Base-by-base conservation (phyloP, 2,888 invertebrate species). In the Melanostoma mellinum region DNA sequence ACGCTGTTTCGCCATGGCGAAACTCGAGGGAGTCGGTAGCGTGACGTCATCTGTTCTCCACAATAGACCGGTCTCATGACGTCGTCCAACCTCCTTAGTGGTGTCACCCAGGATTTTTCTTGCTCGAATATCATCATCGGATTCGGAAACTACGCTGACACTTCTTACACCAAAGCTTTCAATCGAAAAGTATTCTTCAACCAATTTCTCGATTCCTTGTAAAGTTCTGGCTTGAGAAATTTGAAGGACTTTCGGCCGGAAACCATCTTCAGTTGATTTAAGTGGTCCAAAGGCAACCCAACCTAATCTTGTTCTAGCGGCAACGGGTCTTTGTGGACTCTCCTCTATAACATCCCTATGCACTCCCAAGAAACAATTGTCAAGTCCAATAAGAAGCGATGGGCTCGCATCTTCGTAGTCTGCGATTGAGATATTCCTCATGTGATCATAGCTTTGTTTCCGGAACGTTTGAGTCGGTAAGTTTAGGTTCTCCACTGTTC, bases 1-100 rank as follows among this genome's bases (percentile, higher is more conserved):
- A 33, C 86, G 63, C 38, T 74, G 52, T 30, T 69, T 56, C 2
- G 85, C 85, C 78, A 84, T 85, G 10, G 44, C 42, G 4, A 73
- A 85, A 40, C 77, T 82, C n/a, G 9, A 42, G 6, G 42, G n/a
- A 20, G 56, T 20, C 10, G 85, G 86, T 3, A 85, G 36, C 0
- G 40, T 4, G 30, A n/a, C 32, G 38, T 32, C 20, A 8, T 38
- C 68, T 10, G 35, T 9, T 3, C 32, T 46, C 40, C 53, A 68
- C 20, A 53, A 30, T 40, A 38, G 42, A 9, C 38, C 40, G 40
- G 42, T 53, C 20, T 38, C 53, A n/a, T n/a, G n/a, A n/a, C n/a
- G n/a, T n/a, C n/a, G n/a, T n/a, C n/a, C n/a, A 38, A 40, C 30
- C 40, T 20, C 9, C n/a, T 53, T n/a, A 20, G 63, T 65, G 1